Evolutionary conservation across 53 echinoderm and acorn worm genomes (phyloP).

Genomic region (Hippasteria phrygiana): DNA sequence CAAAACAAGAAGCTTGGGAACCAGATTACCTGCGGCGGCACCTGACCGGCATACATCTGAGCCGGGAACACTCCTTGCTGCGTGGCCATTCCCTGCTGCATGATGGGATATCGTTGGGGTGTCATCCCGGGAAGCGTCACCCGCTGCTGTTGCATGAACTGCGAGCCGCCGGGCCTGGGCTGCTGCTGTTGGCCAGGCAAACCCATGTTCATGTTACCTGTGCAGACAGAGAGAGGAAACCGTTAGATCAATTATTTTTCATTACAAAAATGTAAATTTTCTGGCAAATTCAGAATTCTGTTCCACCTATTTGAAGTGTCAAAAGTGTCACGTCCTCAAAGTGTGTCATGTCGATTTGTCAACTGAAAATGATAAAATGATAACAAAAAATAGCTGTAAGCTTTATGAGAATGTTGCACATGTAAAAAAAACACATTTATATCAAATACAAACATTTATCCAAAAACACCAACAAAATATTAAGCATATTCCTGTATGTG

Average conservation of each 20-base stretch:
- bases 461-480: too few species aligned
- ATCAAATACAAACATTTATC: too few species aligned
- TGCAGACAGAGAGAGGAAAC: background rate
- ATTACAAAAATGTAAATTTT: background rate
- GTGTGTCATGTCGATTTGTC: too few species aligned
- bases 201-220: conserved; percentile 51
- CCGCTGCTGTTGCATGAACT: conserved; percentile 68
- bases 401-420: too few species aligned
- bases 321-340: too few species aligned
- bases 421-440: too few species aligned
- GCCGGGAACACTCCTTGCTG: conserved; percentile 54
- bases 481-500: too few species aligned
- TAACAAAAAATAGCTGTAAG: too few species aligned
- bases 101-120: conserved; percentile 73
- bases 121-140: conserved; percentile 54
- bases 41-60: conserved; percentile 62
- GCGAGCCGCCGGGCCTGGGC: conserved; percentile 66
- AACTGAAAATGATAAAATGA: too few species aligned
- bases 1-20: background rate
- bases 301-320: too few species aligned
- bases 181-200: conserved; percentile 67
- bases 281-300: too few species aligned
- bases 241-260: background rate
- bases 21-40: conserved; percentile 64
- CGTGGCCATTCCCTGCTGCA: conserved; percentile 71